Base-by-base conservation (phyloP, 2,797 vertebrate species). In the Bradypus variegatus region DNA sequence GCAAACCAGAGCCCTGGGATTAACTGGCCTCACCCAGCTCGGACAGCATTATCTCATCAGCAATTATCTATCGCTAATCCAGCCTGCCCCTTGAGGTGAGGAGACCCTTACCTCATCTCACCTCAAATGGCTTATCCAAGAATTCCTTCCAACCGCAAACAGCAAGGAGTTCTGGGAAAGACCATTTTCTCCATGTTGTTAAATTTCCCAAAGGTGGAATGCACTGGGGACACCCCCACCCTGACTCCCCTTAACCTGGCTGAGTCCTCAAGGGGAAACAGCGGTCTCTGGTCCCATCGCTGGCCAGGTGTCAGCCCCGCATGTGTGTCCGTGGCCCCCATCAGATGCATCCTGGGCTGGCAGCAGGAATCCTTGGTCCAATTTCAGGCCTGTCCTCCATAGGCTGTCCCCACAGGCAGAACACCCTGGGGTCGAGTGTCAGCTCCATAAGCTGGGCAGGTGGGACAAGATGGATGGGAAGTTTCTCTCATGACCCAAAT, bases 261-360 rank as follows among this genome's bases (percentile, higher is more conserved):
- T 14, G 21, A 41, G 33, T 45, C 77, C 62, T 21, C 36, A 12
- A 76, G 72, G n/a, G 10, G 36, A 33, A 45, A 53, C 36, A 23
- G 80, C 1, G 7, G 36, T 85, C 31, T 58, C 41, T 0, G 67
- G 31, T 31, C 72, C 64, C 45, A 55, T 38, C 45, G 12, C 1
- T 1, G 45, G 67, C n/a, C n/a, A 8, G n/a, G 33, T 21, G 53
- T 53, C 14, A 53, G 53, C 53, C 41, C 41, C 41, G 41, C 70
- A 41, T 5, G 2, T 25, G 8, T 12, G 29, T 50, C 79, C 45
- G 15, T 1, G 67, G 58, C 33, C 12, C 0, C 33, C 0, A n/a
- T 33, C 23, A 87, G 72, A 64, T 4, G 6, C 18, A 36, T 38
- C 31, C 31, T 5, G 16, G 41, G 73, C 36, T 21, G 11, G 55